phyloP scores from a whole-genome alignment of 2,113 vertebrate genomes.

The Canis aureus region DNA sequence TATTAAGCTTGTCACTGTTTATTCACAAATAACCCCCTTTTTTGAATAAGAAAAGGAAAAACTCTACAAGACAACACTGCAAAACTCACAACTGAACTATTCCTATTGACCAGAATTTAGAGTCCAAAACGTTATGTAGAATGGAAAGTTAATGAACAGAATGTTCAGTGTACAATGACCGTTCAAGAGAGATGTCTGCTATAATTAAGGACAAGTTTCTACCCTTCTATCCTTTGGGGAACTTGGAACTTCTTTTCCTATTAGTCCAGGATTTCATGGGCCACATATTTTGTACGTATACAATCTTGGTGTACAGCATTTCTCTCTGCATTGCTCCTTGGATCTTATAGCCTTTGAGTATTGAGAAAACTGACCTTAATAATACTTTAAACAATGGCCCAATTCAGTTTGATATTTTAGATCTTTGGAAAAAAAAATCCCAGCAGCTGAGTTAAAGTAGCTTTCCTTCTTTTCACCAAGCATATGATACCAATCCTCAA shows the following conservation, averaged over 20 bases:
- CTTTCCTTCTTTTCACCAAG: not conserved
- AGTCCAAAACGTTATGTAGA: conserved; percentile 54
- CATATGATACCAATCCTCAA: not conserved
- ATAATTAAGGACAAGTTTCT: conserved; percentile 54
- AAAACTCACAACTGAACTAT: conserved; percentile 76
- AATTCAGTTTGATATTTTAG: conserved; percentile 62
- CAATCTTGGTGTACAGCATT: not conserved
- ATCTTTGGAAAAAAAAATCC: not conserved
- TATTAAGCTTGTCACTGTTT: conserved; percentile 66
- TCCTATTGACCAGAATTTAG: conserved; percentile 70
- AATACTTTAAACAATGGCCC: not conserved
- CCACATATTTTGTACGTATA: conserved; percentile 7
- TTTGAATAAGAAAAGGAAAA: conserved; percentile 66
- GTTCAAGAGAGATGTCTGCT: conserved; percentile 58
- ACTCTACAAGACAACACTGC: conserved; percentile 10
- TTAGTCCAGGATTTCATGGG: not conserved
- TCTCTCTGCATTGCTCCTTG: not conserved
- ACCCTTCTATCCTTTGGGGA: conserved; percentile 40
- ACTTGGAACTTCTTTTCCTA: not conserved
- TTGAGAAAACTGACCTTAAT: not conserved
- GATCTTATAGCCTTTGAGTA: not conserved
- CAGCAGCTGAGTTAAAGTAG: not conserved
- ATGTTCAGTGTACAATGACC: not conserved
- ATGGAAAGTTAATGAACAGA: conserved; percentile 73
- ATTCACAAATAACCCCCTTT: conserved; percentile 27